Evolutionary conservation across 1,140 invertebrate genomes (phyloP), one percentile per base, ranked within the genome.

Genomic region (Ceratina australensis): DNA sequence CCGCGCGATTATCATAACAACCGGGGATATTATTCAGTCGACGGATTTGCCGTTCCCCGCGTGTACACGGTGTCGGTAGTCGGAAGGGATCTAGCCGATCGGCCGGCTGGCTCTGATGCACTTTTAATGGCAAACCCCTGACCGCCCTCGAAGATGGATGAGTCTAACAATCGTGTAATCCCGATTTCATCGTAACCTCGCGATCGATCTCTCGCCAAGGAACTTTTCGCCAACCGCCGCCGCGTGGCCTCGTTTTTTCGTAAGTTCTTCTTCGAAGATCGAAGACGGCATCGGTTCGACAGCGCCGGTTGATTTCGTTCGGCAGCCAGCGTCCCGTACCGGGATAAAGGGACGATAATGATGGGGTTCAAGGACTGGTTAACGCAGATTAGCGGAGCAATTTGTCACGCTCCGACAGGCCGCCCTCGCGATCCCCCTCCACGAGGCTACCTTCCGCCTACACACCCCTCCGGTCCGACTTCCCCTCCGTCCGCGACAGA

Each of bases 1-100:
- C 88, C 79, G 86, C 85, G 86, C 90, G 91, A 92, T 92, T 92
- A 92, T 92, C 91, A 92, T 92, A 92, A 92, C 91, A 92, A 91
- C 91, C 90, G 89, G 82, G 76, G 89, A 90, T 92, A 92, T 92
- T 92, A 92, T 92, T 92, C 91, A 89, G 85, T 88, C 83, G 88
- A 79, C 86, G 86, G 81, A 87, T 85, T 63, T 80, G 78, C 56
- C 42, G 72, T 61, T 24, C 15, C 57, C 66, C 75, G 80, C 26
- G 28, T 33, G 28, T 33, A 33, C 5, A 33, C 61, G 83, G 79
- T 78, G 80, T 77, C 63, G 78, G 69, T 86, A 87, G 86, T 89
- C 84, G 83, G 90, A 89, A 90, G 87, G 87, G 89, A 91, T 91
- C 91, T 90, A 83, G 71, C 49, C 78, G 81, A 84, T 82, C 84